Base-by-base conservation (phyloP, 2,113 vertebrate genomes). In the Ceyx margarethae region DNA sequence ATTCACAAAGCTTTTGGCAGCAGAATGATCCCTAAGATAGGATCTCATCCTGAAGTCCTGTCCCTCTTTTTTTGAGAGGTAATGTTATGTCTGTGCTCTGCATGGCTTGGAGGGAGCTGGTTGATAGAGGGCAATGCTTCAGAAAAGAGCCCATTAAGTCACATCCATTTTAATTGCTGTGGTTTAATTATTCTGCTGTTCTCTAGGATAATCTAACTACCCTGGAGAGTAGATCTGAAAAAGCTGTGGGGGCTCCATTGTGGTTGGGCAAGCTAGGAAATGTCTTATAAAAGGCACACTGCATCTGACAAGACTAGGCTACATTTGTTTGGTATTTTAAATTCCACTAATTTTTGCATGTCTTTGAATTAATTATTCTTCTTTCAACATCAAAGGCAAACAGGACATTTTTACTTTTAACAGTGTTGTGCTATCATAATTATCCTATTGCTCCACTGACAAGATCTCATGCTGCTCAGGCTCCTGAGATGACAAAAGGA, bases 281-380 rank as follows among this genome's bases (percentile, higher is more conserved):
- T 69, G 42, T 45, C 79, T 91, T 91, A 76, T 43, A 61, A 81
- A 68, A 61, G 67, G 33, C 73, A 42, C 74, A 61, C 40, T 73
- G 23, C 57, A 68, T 93, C 90, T 90, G 57, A 83, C 81, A 94
- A 93, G 88, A 92, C 90, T 64, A 93, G 88, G 91, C 93, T 80
- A 12, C 77, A 5, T 93, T 96, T 83, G 88, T 91, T 95, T 92
- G 62, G 82, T 83, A 71, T 84, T 97, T 94, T 95, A 96, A 95
- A 96, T 95, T 93, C 94, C 95, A 87, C 77, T 65, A 81, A 96
- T 89, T 96, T 96, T 96, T 96, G 45, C 33, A 57, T 91, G 91
- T 86, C 92, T 96, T 95, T 90, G 85, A 92, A 84, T 93, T 78
- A 87, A 87, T 83, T 82, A 64, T 85, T 94, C 65, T 82, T 91